These are phyloP conservation scores for Anseranas semipalmata DNA, from an alignment of 2,113 vertebrate species.

Conservation along the genomic window DNA sequence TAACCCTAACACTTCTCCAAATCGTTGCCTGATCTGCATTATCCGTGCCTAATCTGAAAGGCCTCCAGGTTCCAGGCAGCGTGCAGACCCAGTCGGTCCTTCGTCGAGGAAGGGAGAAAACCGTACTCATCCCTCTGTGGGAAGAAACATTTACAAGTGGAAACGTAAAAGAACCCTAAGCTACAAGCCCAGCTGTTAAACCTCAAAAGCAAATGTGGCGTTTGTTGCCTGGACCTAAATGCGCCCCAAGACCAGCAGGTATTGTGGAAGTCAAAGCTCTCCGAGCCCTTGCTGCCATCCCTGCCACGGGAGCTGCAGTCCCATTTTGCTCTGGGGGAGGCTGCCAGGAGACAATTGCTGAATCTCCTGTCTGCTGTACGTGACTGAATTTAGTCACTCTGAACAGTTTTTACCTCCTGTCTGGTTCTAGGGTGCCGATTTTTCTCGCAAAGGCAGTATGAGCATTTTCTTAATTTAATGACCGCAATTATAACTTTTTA, in stretches of 20 bases:
- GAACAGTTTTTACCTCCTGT: background rate
- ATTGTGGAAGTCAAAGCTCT: background rate
- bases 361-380: fast-evolving
- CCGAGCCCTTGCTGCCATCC: fast-evolving
- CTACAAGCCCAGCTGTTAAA: background rate
- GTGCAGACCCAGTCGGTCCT: fast-evolving
- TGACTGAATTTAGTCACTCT: background rate
- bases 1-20: background rate
- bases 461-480: background rate
- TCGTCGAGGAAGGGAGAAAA: background rate
- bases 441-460: background rate
- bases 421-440: background rate
- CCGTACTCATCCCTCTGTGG: fast-evolving
- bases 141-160: background rate
- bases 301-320: fast-evolving
- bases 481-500: background rate
- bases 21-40: fast-evolving
- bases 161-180: background rate
- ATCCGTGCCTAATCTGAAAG: fast-evolving
- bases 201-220: background rate
- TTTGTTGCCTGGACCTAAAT: background rate
- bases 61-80: too few relatives aligned
- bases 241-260: fast-evolving
- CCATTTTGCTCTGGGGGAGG: background rate
- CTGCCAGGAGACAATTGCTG: background rate